Percentiles rank a stretch among this genome's conserved stretches.
These are phyloP conservation scores for Zosterops borbonicus DNA, from an alignment of 2,113 vertebrate species.

Conservation along the genomic window DNA sequence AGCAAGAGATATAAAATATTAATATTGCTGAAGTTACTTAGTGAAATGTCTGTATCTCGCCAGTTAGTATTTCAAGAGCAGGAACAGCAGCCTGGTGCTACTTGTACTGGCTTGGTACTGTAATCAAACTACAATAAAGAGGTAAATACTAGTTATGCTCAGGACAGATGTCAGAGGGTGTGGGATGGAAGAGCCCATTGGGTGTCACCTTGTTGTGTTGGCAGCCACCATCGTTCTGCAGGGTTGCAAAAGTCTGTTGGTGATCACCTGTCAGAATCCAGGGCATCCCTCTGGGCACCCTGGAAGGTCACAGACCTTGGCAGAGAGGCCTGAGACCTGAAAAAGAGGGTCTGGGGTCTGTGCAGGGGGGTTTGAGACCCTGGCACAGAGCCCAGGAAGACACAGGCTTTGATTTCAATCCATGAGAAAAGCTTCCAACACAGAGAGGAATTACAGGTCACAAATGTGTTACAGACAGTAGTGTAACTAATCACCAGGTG, in stretches of 20 bases:
- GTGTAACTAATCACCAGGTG: no score
- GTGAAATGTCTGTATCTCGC: background rate
- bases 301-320: no score
- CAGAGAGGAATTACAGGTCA: no score
- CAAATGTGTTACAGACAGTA: no score
- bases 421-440: no score
- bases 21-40: background rate
- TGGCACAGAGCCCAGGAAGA: no score
- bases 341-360: no score
- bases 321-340: no score
- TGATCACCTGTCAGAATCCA: background rate
- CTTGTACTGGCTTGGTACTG: background rate
- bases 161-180: background rate
- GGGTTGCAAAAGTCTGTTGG: background rate
- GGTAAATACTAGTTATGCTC: background rate
- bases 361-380: no score
- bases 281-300: no score
- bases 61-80: background rate
- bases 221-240: background rate
- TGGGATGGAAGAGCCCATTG: background rate
- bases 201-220: background rate
- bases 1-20: background rate
- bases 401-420: no score
- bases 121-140: background rate
- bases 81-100: background rate